phyloP scores from a whole-genome alignment of 2,113 vertebrate genomes.

The Gymnorhina tibicen region DNA sequence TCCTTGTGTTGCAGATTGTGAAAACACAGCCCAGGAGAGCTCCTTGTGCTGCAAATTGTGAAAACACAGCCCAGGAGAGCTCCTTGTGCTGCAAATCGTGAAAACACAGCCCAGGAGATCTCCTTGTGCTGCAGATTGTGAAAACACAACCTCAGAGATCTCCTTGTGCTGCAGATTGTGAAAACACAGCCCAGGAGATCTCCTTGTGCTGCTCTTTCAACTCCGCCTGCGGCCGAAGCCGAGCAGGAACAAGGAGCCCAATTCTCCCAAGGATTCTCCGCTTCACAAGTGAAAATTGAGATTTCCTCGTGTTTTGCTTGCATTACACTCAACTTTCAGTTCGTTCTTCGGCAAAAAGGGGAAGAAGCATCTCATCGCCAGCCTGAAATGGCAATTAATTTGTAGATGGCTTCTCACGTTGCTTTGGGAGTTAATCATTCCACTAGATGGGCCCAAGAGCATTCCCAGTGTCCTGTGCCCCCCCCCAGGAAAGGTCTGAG shows the following conservation, averaged over 20 bases:
- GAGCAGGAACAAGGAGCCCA: not conserved
- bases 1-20: not conserved
- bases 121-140: not conserved
- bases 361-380: fast-evolving
- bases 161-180: not conserved
- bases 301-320: fast-evolving
- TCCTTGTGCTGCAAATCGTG: not conserved
- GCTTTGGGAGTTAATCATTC: not conserved
- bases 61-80: not conserved
- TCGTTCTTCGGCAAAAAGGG: not conserved
- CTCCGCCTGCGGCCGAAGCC: not conserved
- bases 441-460: not conserved
- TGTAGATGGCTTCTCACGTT: not conserved
- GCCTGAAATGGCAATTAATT: not conserved
- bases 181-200: not conserved
- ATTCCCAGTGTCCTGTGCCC: not conserved
- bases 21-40: not conserved
- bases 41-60: not conserved
- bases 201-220: not conserved
- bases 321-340: fast-evolving
- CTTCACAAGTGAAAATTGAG: fast-evolving
- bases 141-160: not conserved
- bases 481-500: not conserved
- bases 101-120: not conserved
- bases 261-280: not conserved